phyloP scores from a whole-genome alignment of 2,113 vertebrate genomes.

The Thamnophis sirtalis region DNA sequence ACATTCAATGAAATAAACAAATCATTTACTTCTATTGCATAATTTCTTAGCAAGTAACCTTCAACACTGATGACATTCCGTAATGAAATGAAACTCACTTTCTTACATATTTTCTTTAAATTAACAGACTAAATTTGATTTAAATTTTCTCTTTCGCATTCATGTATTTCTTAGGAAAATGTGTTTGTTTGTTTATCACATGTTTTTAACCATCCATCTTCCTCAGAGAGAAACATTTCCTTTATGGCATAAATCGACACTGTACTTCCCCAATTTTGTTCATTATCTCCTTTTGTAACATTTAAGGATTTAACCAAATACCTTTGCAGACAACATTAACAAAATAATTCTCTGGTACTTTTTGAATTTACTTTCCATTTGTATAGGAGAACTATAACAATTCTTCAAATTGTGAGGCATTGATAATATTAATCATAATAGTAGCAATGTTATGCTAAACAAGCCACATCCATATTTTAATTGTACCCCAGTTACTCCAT shows the following conservation, averaged over 20 bases:
- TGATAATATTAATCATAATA: not conserved
- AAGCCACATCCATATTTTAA: not conserved
- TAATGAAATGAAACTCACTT: not conserved
- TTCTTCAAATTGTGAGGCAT: not conserved
- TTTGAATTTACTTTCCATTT: not conserved
- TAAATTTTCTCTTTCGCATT: not conserved
- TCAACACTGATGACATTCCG: not conserved
- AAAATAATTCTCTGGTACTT: not conserved
- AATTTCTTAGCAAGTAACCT: not conserved
- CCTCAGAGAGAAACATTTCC: not conserved
- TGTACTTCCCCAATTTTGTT: not conserved
- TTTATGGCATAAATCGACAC: not conserved
- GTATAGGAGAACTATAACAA: not conserved
- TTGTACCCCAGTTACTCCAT: not conserved
- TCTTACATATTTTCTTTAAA: not conserved
- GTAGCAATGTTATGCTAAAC: not conserved
- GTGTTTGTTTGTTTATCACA: not conserved
- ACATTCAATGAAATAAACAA: not conserved
- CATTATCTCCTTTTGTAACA: not conserved
- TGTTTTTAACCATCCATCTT: not conserved
- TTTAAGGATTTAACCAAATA: not conserved
- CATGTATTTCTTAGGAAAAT: not conserved
- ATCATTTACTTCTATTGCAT: not conserved
- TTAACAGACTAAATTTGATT: not conserved
- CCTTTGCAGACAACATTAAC: not conserved